A percentile compares a stretch with the other conserved stretches of the same genome.
Evolutionary conservation across 2,113 vertebrate species (phyloP).

Genomic region (Galbula dea): DNA sequence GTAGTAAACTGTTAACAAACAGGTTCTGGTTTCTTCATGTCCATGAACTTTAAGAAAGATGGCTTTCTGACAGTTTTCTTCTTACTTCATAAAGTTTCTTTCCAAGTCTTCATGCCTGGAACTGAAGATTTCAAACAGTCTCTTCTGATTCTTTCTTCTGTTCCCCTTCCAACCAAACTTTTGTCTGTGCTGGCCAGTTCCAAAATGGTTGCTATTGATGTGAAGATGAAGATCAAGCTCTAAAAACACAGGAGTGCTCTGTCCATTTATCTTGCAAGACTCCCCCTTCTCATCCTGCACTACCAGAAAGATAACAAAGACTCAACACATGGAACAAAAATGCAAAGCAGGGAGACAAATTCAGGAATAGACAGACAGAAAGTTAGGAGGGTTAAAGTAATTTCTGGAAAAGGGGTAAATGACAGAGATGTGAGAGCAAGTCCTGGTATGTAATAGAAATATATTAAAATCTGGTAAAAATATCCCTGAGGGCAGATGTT

Average conservation of each 20-base stretch:
- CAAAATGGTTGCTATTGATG: neutral
- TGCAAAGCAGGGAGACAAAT: neutral
- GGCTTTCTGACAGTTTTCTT: neutral
- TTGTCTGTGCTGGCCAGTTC: neutral
- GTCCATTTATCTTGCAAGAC: neutral
- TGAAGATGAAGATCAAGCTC: neutral
- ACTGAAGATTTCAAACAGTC: neutral
- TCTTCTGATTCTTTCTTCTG: neutral
- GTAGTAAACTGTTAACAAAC: neutral
- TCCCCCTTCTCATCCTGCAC: neutral
- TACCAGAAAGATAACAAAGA: neutral
- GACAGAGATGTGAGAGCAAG: neutral
- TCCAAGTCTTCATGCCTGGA: neutral
- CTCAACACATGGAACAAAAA: neutral
- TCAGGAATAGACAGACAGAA: neutral
- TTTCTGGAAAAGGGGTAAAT: neutral
- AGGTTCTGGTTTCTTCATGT: neutral
- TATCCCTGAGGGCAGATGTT: neutral
- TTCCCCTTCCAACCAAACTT: neutral
- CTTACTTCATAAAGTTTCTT: neutral
- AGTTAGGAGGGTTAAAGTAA: neutral
- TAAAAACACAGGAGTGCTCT: neutral
- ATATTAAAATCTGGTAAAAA: neutral
- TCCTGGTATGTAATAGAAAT: neutral
- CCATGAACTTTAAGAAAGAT: neutral